Percentiles rank a stretch among this genome's conserved stretches.
Evolutionary conservation across 2,888 invertebrate genomes (phyloP).

Genomic region (Spodoptera picta): DNA sequence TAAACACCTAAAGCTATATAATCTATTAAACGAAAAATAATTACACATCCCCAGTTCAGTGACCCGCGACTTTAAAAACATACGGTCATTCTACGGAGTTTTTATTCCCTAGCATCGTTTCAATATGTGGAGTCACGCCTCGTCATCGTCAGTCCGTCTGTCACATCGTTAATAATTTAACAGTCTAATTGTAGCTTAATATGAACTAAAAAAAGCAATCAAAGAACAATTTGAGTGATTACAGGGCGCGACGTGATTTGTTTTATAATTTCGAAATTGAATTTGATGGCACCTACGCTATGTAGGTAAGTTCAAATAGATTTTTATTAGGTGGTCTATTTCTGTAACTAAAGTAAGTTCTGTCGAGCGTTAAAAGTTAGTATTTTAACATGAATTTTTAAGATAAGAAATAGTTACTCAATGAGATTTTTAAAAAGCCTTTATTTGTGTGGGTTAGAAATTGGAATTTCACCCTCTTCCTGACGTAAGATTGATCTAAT

Average conservation of each 20-base stretch:
- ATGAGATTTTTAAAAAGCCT: no score
- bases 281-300: conserved; percentile 28
- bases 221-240: conserved; percentile 70
- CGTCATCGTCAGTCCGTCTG: conserved; percentile 64
- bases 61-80: not conserved
- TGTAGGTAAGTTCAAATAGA: not conserved
- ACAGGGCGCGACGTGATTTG: conserved; percentile 40
- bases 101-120: conserved; percentile 31
- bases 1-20: not conserved
- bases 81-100: conserved; percentile 41
- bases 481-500: no score
- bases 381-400: no score
- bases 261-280: conserved; percentile 40
- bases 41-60: no score
- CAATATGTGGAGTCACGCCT: conserved; percentile 56
- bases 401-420: no score
- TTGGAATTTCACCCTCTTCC: no score
- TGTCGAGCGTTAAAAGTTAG: no score
- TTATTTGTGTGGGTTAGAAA: no score
- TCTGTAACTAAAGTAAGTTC: no score
- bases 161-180: conserved; percentile 72
- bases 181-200: conserved; percentile 64
- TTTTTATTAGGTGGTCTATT: no score
- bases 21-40: no score
- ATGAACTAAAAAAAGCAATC: conserved; percentile 66